These are phyloP conservation scores for Pithys albifrons DNA, from an alignment of 2,113 vertebrate genomes.

Conservation along the genomic window DNA sequence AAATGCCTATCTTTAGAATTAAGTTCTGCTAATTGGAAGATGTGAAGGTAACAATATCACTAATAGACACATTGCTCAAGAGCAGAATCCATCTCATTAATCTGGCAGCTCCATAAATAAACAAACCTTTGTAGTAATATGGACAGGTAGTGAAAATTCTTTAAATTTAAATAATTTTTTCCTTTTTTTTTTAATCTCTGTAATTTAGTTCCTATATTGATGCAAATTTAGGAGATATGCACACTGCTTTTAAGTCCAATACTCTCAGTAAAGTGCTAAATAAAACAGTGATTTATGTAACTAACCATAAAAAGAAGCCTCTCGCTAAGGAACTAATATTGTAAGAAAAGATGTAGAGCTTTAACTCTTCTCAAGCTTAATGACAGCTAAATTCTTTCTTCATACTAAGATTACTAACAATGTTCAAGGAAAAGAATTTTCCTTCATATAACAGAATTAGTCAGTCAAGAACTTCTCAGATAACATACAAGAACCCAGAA, in stretches of 20 bases:
- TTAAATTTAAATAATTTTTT: neutral
- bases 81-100: neutral
- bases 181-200: neutral
- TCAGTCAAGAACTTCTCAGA: neutral
- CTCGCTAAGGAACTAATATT: neutral
- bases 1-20: constrained; percentile 28
- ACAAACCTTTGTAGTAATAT: neutral
- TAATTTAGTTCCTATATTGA: neutral
- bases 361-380: neutral
- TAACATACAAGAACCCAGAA: neutral
- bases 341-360: neutral
- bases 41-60: neutral
- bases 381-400: neutral
- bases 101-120: neutral
- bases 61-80: neutral
- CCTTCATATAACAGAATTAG: neutral
- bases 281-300: neutral
- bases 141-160: neutral
- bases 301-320: neutral
- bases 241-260: neutral
- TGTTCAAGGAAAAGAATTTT: neutral
- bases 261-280: neutral
- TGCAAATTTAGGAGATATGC: neutral
- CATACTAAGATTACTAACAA: neutral
- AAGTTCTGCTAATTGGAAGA: constrained; percentile 22